Base-by-base conservation (phyloP, 1,140 invertebrate species). In the Chrysoperla carnea region DNA sequence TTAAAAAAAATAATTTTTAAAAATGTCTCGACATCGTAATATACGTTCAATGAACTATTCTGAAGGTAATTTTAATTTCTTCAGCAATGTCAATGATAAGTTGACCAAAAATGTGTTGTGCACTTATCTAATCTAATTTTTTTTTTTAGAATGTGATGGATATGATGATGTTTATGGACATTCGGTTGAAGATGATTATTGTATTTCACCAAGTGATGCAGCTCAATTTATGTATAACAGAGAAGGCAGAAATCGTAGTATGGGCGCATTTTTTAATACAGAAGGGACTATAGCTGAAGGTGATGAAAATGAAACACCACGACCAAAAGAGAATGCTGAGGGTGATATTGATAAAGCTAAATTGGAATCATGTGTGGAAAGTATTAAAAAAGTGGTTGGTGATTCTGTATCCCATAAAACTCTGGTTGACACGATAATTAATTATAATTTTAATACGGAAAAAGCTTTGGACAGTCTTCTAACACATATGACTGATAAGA, bases 111-210 rank as follows among this genome's bases (percentile, higher is more conserved):
- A 29, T 47, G 8, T n/a, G 45, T 48, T 45, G 39, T 46, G 31
- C 36, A 39, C 39, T 40, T 35, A 7, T 31, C 13, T 13, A n/a
- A 15, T 27, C 6, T n/a, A n/a, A 33, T 44, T 36, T 46, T 54
- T 50, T 44, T 46, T 50, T 58, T 9, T 51, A 83, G 89, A 92
- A 56, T 91, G 87, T 60, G 87, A 92, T 54, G 80, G 76, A 38
- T 89, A 87, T 57, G 84, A 92, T 54, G 85, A 92, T 67, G 75
- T 88, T 44, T 93, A 92, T 60, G 88, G 88, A 3, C 84, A 90
- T 62, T 93, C 89, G 13, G 76, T 93, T 15, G 89, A 94, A 63
- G 84, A 88, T 55, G 87, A 90, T 52, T 81, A 76, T 56, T 83
- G 81, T 56, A 76, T 91, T 44, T 95, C 90, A 17, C 90, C 91